phyloP scores from a whole-genome alignment of 2,797 vertebrate species.

The Ceyx erithaca region DNA sequence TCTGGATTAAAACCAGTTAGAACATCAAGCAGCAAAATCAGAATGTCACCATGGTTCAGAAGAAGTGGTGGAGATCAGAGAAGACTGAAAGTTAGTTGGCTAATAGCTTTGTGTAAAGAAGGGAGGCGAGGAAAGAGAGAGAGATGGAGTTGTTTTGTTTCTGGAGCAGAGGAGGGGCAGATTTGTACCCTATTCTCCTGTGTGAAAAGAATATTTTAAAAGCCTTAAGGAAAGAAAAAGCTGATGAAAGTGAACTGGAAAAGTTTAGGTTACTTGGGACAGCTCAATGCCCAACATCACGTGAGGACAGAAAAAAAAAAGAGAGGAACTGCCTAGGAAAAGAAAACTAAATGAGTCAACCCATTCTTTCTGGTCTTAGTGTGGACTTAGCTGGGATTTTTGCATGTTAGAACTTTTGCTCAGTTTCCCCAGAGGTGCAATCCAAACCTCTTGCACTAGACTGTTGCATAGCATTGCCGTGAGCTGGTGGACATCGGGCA shows the following conservation, averaged over 20 bases:
- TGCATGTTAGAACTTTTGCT: background rate
- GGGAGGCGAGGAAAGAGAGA: background rate
- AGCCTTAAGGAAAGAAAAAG: constrained; percentile 1
- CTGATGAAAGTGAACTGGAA: constrained; percentile 11
- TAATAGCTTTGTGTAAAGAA: background rate
- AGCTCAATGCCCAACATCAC: background rate
- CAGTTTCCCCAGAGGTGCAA: background rate
- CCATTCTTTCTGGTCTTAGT: background rate
- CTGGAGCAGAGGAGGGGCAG: background rate
- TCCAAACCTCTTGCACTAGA: background rate
- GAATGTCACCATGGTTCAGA: background rate
- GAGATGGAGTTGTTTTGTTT: background rate
- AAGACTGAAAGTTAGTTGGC: background rate
- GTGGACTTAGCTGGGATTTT: background rate
- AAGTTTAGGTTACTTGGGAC: background rate
- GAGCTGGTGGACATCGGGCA: background rate
- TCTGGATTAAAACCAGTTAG: background rate
- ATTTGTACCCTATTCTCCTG: background rate
- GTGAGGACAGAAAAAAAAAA: background rate
- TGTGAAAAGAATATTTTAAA: constrained; percentile 8
- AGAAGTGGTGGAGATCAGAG: background rate
- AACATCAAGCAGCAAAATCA: constrained; percentile 22
- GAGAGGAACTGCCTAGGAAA: background rate
- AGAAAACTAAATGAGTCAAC: background rate
- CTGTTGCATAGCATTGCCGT: background rate